Conservation (phyloP, 2,113 vertebrate genomes). For the Alosa alosa region DNA sequence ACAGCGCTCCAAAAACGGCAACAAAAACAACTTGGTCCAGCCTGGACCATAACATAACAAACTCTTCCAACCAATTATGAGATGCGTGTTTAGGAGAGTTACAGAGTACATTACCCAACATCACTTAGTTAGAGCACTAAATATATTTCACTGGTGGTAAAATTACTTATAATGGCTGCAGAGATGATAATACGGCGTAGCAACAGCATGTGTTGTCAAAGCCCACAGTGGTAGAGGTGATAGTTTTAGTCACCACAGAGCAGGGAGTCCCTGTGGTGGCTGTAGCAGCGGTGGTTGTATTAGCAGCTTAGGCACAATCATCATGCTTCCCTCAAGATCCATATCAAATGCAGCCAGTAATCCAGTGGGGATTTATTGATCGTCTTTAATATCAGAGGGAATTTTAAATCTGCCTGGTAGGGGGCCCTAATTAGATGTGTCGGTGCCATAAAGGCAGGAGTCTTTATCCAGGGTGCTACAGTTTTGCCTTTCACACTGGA, state of each 20-base stretch:
- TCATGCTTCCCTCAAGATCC: not conserved
- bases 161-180: not conserved
- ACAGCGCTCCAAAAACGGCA: not conserved
- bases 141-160: not conserved
- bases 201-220: constrained; percentile 1
- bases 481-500: not conserved
- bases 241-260: not conserved
- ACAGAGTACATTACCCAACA: too few relatives aligned
- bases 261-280: not conserved
- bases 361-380: constrained; percentile 21
- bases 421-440: constrained; percentile 26
- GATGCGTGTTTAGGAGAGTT: too few relatives aligned
- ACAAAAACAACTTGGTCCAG: not conserved
- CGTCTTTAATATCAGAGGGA: not conserved
- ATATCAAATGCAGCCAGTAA: not conserved
- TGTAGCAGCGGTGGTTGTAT: not conserved
- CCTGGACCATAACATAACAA: too few relatives aligned
- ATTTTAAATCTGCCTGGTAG: constrained; percentile 14
- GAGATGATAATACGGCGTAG: not conserved
- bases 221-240: not conserved
- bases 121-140: not conserved
- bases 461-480: not conserved
- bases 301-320: not conserved
- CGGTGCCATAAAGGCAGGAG: not conserved
- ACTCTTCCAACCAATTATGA: too few relatives aligned